phyloP scores from a whole-genome alignment of 2,797 vertebrate genomes.

The Stomatorhinus walkeri region DNA sequence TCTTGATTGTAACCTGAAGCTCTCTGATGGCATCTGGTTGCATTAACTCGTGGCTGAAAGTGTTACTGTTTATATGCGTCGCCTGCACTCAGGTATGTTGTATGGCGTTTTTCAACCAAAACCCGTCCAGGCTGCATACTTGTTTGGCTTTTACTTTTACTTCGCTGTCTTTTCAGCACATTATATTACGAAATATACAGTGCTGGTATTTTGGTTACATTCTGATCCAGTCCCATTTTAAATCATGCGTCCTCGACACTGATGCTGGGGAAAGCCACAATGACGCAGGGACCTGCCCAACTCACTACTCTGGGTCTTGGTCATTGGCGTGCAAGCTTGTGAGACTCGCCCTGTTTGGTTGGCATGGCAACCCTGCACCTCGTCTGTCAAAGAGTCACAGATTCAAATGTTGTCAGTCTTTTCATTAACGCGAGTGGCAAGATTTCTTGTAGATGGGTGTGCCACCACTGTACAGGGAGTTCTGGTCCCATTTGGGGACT shows the following conservation, averaged over 20 bases:
- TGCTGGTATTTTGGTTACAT: background rate
- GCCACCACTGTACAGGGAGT: background rate
- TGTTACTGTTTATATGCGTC: background rate
- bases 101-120: background rate
- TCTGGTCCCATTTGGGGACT: background rate
- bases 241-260: background rate
- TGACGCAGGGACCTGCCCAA: background rate
- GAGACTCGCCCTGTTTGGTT: constrained; percentile 52
- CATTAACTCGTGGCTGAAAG: background rate
- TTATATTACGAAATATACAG: background rate
- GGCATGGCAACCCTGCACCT: constrained; percentile 40
- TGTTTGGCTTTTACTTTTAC: background rate
- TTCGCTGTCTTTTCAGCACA: background rate
- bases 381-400: constrained; percentile 39
- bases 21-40: background rate
- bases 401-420: background rate
- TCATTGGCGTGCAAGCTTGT: background rate
- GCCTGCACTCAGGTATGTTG: background rate
- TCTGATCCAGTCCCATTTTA: background rate
- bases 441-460: constrained; percentile 47
- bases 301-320: constrained; percentile 3
- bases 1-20: background rate
- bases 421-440: constrained; percentile 35
- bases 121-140: background rate
- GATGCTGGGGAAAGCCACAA: background rate